Conservation (phyloP, 2,888 invertebrate genomes). For the Caenorhabditis wallacei region DNA sequence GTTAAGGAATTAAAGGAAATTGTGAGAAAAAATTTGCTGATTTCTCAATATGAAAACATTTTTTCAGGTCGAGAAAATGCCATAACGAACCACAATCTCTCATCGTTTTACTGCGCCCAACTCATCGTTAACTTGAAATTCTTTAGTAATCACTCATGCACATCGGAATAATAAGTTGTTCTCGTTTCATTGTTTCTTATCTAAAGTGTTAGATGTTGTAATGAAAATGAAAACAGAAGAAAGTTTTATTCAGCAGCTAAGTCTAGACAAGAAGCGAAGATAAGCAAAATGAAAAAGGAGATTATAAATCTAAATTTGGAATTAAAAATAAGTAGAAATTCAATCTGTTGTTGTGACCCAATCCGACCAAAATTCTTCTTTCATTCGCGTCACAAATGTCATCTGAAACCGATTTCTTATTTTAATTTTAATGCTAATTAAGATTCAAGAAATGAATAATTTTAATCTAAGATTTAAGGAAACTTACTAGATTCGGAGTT, state of each 20-base stretch:
- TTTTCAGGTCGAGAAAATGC: slow-evolving; percentile 24
- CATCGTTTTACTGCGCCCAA: background rate
- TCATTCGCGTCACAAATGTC: slow-evolving; percentile 66
- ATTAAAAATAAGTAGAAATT: slow-evolving; percentile 9
- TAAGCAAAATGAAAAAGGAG: too few relatives aligned
- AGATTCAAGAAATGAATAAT: background rate
- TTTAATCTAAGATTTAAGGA: too few relatives aligned
- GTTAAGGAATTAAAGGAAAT: slow-evolving; percentile 1
- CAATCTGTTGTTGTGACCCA: slow-evolving; percentile 63
- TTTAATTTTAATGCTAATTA: background rate
- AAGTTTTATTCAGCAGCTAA: too few relatives aligned
- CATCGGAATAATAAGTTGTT: background rate
- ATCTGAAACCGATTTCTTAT: slow-evolving; percentile 49
- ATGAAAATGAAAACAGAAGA: too few relatives aligned
- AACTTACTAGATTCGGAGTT: slow-evolving; percentile 57
- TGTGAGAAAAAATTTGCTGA: background rate
- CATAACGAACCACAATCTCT: slow-evolving; percentile 6
- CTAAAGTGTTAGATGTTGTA: too few relatives aligned
- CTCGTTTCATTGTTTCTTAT: too few relatives aligned
- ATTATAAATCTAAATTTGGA: slow-evolving; percentile 8
- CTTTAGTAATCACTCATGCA: too few relatives aligned
- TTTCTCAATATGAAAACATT: background rate
- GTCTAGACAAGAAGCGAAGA: too few relatives aligned
- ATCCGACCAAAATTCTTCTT: slow-evolving; percentile 69
- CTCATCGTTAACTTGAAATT: too few relatives aligned